phyloP scores from a whole-genome alignment of 2,888 invertebrate species.

The Gastrophysa polygoni region DNA sequence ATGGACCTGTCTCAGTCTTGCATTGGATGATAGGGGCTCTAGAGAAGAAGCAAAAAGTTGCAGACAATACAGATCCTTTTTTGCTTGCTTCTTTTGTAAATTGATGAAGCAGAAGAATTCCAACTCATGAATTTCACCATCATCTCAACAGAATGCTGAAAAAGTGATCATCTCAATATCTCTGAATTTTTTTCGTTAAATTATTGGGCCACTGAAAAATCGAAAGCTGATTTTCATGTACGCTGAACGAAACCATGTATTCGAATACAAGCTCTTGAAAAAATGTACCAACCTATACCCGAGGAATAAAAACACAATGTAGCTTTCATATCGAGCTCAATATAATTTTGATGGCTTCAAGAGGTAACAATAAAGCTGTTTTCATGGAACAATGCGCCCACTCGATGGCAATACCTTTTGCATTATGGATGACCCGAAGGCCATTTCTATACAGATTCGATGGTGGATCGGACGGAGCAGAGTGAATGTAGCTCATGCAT shows the following conservation, averaged over 20 bases:
- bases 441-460: conserved; percentile 15
- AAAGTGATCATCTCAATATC: no score
- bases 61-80: no score
- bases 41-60: no score
- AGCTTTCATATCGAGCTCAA: conserved; percentile 18
- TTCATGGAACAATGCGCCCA: conserved; percentile 26
- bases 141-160: no score
- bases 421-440: conserved; percentile 25
- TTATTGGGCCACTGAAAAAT: background rate
- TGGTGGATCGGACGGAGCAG: background rate
- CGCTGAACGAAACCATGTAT: conserved; percentile 1
- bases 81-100: no score
- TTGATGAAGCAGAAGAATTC: no score
- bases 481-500: conserved; percentile 12
- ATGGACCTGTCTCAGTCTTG: no score
- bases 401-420: conserved; percentile 22
- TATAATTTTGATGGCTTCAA: conserved; percentile 29
- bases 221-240: background rate
- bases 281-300: conserved; percentile 20
- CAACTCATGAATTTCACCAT: no score
- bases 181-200: no score
- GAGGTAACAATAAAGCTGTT: conserved; percentile 26
- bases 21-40: no score
- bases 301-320: conserved; percentile 28
- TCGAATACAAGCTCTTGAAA: background rate